A percentile compares a stretch with the other conserved stretches of the same genome.
Conservation (phyloP, 2,113 vertebrate genomes). For the Xiphorhynchus elegans region DNA sequence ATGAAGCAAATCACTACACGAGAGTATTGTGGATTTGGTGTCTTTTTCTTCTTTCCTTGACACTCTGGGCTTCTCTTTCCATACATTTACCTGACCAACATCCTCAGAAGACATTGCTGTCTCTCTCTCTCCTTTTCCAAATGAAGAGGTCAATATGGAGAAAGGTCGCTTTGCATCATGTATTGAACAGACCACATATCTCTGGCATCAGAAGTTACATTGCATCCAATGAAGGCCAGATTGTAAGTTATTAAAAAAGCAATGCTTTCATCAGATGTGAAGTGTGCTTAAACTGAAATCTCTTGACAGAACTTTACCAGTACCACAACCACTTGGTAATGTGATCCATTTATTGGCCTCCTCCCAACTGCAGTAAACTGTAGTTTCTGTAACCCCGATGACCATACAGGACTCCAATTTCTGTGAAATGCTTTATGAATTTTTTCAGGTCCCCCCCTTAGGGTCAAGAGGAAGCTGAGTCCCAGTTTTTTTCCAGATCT, state of each 20-base stretch:
- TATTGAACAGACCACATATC: not conserved
- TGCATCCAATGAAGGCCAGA: not conserved
- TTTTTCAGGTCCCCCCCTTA: not conserved
- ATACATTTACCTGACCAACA: not conserved
- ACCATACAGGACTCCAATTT: not conserved
- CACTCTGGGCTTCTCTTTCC: not conserved
- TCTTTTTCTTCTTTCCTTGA: not conserved
- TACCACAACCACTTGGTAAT: not conserved
- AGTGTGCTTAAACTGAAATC: not conserved
- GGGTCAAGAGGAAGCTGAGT: not conserved
- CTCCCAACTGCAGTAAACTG: not conserved
- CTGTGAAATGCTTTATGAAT: not conserved
- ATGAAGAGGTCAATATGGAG: not conserved
- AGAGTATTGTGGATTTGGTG: not conserved
- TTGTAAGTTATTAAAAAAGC: slow-evolving; percentile 3
- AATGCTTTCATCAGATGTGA: not conserved
- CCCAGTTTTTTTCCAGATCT: not conserved
- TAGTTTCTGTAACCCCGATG: not conserved
- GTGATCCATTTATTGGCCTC: not conserved
- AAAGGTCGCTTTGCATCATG: not conserved
- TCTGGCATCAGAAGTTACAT: not conserved
- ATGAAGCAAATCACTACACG: not conserved
- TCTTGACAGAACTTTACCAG: not conserved
- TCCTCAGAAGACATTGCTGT: not conserved
- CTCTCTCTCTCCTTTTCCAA: not conserved